These are phyloP conservation scores for Bombus confusus DNA, from an alignment of 1,140 invertebrate species.

Conservation along the genomic window DNA sequence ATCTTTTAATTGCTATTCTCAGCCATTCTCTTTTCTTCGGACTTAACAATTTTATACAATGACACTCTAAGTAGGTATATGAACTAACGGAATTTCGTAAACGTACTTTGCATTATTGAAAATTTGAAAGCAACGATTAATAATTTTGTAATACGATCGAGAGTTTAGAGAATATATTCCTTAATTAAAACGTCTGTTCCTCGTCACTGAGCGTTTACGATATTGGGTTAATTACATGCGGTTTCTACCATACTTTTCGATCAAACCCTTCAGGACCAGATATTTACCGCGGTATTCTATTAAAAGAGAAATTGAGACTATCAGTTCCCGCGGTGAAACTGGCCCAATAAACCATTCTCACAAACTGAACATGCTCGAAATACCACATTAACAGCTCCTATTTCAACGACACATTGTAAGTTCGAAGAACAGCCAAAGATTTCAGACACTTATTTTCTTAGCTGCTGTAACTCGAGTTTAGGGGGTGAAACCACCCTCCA, in stretches of 20 bases:
- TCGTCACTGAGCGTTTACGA: background rate
- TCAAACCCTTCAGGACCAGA: constrained; percentile 4
- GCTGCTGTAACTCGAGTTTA: too few species aligned
- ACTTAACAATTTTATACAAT: too few species aligned
- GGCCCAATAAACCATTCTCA: background rate
- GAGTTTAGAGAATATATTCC: too few species aligned
- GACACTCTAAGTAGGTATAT: too few species aligned
- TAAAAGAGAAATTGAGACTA: background rate
- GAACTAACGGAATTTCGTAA: too few species aligned
- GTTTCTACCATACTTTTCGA: background rate
- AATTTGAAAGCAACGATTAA: background rate
- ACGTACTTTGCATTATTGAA: too few species aligned
- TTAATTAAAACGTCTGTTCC: background rate
- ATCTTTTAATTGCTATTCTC: too few species aligned
- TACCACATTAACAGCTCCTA: background rate
- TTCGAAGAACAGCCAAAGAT: too few species aligned
- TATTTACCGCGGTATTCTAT: constrained; percentile 13
- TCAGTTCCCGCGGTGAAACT: background rate
- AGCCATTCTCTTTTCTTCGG: too few species aligned
- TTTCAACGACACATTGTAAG: too few species aligned
- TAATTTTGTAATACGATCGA: background rate
- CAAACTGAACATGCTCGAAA: background rate
- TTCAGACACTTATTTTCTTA: too few species aligned
- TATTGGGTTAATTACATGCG: background rate
- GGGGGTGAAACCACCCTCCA: accelerated